Base-by-base conservation (phyloP, 1,140 invertebrate genomes). In the Grapholita molesta region DNA sequence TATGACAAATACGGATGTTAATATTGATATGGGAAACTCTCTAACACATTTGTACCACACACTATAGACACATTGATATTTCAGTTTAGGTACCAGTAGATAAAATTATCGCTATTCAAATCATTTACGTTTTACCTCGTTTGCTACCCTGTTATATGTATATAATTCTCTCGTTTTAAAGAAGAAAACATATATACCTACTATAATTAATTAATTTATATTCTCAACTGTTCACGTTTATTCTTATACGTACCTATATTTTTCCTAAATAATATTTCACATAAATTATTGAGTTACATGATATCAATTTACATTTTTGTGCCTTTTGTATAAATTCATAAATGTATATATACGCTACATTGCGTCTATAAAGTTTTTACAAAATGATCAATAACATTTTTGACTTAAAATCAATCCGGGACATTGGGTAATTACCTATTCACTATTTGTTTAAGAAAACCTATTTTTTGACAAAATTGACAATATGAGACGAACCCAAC, bases 401-500 rank as follows among this genome's bases (percentile, higher is more conserved):
- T 64, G n/a, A 38, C 6, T 35, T 12, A 12, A 35, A 35, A 3
- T 12, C 33, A 35, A 38, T 5, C 1, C 35, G 11, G 3, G 15
- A 15, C 35, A 38, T 3, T n/a, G n/a, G 9, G 12, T 38, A 38
- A n/a, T n/a, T 38, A 15, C 15, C 7, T 30, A 30, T 30, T 7
- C 3, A 30, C 3, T 30, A 30, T 7, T 6, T 38, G 12, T 38
- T 1, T 3, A 4, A 9, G n/a, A 15, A 38, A 38, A 15, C 12
- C 3, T 38, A n/a, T n/a, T 38, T 15, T 15, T 38, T 55, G n/a
- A n/a, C n/a, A n/a, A 28, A 38, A 38, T 38, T 38, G 35, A 38
- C 18, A 21, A 12, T 48, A 21, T 78, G 83, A 85, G 87, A 89
- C 73, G 81, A 77, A 74, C 64, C 68, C 74, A 73, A 82, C 83